Percentiles rank a stretch among this genome's conserved stretches.
Evolutionary conservation across 1,140 invertebrate genomes (phyloP).

Genomic region (Brevipalpus yothersi): DNA sequence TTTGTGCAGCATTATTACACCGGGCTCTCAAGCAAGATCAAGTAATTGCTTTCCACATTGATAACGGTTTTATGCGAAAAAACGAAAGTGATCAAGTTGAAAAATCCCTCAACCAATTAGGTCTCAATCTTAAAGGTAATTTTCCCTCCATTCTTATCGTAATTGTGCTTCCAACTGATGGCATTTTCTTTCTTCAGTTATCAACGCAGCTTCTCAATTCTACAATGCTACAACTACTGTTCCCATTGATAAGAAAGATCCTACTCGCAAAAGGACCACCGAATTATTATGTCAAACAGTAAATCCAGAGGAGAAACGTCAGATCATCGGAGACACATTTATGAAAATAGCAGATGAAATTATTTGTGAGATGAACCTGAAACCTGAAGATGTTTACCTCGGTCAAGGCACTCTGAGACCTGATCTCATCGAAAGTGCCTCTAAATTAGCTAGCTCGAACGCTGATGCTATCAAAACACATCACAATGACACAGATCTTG

Average conservation of each 20-base stretch:
- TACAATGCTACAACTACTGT: constrained; percentile 46
- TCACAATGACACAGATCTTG: constrained; percentile 92
- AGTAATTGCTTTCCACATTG: constrained; percentile 86
- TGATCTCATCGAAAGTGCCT: constrained; percentile 94
- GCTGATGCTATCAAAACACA: constrained; percentile 98
- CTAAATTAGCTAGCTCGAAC: constrained; percentile 44
- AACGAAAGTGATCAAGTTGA: constrained; percentile 73
- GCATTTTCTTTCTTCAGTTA: constrained; percentile 17
- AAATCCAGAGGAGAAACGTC: constrained; percentile 86
- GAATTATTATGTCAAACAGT: constrained; percentile 61
- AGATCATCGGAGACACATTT: constrained; percentile 97
- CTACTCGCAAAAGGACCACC: constrained; percentile 40
- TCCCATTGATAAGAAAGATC: constrained; percentile 30
- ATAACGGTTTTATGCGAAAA: constrained; percentile 97
- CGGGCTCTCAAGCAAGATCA: constrained; percentile 68
- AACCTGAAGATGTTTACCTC: constrained; percentile 56
- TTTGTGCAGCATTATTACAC: constrained; percentile 79
- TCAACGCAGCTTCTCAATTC: constrained; percentile 25
- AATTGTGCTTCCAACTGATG: constrained; percentile 4
- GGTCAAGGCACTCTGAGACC: constrained; percentile 69
- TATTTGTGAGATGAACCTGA: constrained; percentile 49
- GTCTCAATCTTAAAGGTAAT: constrained; percentile 49
- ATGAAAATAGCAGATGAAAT: constrained; percentile 47
- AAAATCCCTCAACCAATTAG: constrained; percentile 53
- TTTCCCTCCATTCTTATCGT: constrained; percentile 2